phyloP scores from a whole-genome alignment of 2,888 invertebrate species.

The Torymus texanus region DNA sequence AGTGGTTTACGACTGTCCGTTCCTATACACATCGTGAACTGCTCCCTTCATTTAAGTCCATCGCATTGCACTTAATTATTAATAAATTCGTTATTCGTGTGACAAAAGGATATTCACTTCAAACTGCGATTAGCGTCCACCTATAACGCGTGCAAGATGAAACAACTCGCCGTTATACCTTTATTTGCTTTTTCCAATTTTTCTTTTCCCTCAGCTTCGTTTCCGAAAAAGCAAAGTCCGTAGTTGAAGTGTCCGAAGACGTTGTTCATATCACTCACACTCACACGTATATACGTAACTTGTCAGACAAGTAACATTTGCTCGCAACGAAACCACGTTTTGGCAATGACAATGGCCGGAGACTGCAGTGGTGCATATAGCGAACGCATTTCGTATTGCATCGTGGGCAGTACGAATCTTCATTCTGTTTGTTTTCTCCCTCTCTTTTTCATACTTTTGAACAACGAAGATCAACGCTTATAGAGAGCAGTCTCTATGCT shows the following conservation, averaged over 20 bases:
- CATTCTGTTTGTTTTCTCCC: slow-evolving; percentile 26
- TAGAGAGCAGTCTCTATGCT: slow-evolving; percentile 42
- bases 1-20: slow-evolving; percentile 52
- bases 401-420: slow-evolving; percentile 62
- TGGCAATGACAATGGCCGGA: slow-evolving; percentile 54
- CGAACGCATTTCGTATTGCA: slow-evolving; percentile 61
- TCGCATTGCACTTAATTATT: slow-evolving; percentile 50
- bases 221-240: slow-evolving; percentile 2
- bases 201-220: background rate
- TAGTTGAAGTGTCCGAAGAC: slow-evolving; percentile 19
- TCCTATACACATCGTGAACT: slow-evolving; percentile 50
- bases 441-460: slow-evolving; percentile 30
- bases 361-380: slow-evolving; percentile 62
- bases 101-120: slow-evolving; percentile 50
- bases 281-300: background rate
- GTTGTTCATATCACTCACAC: background rate
- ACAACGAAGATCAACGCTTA: slow-evolving; percentile 55
- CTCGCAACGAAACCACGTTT: slow-evolving; percentile 14
- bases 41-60: slow-evolving; percentile 44
- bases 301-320: slow-evolving; percentile 4
- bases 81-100: slow-evolving; percentile 50
- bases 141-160: background rate
- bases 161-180: background rate
- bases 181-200: background rate
- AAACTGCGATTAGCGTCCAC: slow-evolving; percentile 25